Conservation (phyloP, 2,888 invertebrate species). For the Tachina lurida region DNA sequence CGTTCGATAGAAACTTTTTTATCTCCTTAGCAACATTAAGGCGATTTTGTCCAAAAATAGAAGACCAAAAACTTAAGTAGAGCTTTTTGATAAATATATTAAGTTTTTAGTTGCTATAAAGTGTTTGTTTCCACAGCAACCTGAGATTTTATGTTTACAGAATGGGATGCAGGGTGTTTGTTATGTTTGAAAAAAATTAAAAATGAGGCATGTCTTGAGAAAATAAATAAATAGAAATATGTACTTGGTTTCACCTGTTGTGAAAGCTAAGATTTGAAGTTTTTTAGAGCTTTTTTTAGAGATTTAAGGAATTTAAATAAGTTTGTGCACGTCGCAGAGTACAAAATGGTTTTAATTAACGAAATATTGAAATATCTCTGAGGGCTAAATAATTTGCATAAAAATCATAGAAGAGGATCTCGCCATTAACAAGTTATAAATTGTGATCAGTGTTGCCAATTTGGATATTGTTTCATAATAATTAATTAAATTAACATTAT, state of each 20-base stretch:
- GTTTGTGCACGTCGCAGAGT: no score
- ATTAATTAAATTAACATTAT: no score
- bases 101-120: conserved; percentile 46
- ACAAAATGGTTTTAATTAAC: background rate
- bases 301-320: no score
- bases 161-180: background rate
- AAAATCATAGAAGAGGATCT: no score
- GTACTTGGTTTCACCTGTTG: background rate
- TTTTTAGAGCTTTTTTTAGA: no score
- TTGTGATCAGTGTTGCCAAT: no score
- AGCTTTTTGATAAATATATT: conserved; percentile 37
- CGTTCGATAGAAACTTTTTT: conserved; percentile 44
- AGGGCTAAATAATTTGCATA: no score
- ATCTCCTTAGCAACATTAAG: conserved; percentile 51
- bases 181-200: background rate
- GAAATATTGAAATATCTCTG: no score
- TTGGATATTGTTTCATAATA: no score
- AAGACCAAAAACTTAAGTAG: background rate
- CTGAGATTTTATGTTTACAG: background rate
- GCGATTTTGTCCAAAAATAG: conserved; percentile 21
- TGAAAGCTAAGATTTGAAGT: no score
- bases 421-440: no score
- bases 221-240: background rate
- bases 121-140: conserved; percentile 18
- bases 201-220: background rate